A percentile compares a stretch with the other conserved stretches of the same genome.
phyloP scores from a whole-genome alignment of 2,888 invertebrate genomes.

The Drosophila paramelanica region DNA sequence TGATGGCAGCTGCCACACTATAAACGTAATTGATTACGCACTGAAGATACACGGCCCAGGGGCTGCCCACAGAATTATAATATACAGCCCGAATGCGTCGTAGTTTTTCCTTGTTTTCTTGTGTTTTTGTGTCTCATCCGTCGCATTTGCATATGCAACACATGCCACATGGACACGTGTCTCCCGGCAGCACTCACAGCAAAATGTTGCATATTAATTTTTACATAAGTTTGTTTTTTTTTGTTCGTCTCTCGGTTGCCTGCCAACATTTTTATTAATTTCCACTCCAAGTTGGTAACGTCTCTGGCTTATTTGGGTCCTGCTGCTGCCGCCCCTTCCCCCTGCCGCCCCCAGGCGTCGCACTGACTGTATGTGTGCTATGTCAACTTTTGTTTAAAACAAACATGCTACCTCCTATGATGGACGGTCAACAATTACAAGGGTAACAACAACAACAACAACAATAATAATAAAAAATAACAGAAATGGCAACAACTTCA shows the following conservation, averaged over 20 bases:
- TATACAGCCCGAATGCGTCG: slow-evolving; percentile 10
- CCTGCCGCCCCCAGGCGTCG: neutral
- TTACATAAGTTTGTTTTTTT: slow-evolving; percentile 37
- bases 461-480: slow-evolving; percentile 14
- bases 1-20: slow-evolving; percentile 70
- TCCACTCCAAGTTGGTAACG: slow-evolving; percentile 58
- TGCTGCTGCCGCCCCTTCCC: neutral
- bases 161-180: slow-evolving; percentile 56
- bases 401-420: slow-evolving; percentile 65
- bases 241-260: slow-evolving; percentile 5
- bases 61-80: slow-evolving; percentile 30
- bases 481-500: slow-evolving; percentile 14
- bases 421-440: slow-evolving; percentile 69
- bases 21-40: slow-evolving; percentile 79
- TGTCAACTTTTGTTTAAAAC: slow-evolving; percentile 71
- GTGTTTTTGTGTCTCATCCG: slow-evolving; percentile 3
- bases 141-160: slow-evolving; percentile 67
- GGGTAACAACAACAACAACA: slow-evolving; percentile 24
- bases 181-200: slow-evolving; percentile 51
- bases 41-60: slow-evolving; percentile 24
- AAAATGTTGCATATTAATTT: slow-evolving; percentile 76
- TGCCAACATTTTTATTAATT: slow-evolving; percentile 66
- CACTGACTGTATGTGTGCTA: slow-evolving; percentile 19
- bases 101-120: neutral
- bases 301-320: slow-evolving; percentile 25